Evolutionary conservation across 2,888 invertebrate species (phyloP), one percentile per base, ranked within the genome.

Genomic region (Ectobius pallidus): DNA sequence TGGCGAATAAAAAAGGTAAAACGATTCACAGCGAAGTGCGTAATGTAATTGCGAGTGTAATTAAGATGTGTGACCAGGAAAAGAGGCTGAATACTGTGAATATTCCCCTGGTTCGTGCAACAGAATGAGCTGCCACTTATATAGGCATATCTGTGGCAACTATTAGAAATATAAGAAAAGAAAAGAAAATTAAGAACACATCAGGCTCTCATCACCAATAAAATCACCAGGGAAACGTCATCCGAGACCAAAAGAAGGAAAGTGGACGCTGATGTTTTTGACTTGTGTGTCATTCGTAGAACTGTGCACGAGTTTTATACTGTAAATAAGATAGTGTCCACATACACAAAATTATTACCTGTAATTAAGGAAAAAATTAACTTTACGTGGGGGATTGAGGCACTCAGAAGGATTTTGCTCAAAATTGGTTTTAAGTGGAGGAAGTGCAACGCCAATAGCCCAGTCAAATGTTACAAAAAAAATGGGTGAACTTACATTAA

Each of bases 261-360:
- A 7, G n/a, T 46, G 46, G 46, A 46, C 3, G n/a, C n/a, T 46
- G 3, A 46, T 46, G n/a, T 4, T 46, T 46, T 46, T 46, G 46
- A 46, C 18, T 46, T 46, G 46, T 46, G 18, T 46, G 46, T 46
- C 11, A 46, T 11, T 46, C 46, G 46, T 46, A 46, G 46, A 46
- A 46, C 46, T 46, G 46, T 46, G 46, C 46, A 46, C n/a, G 46
- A 46, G 46, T 46, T 46, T n/a, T 46, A 46, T 46, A 46, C 46
- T 46, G 46, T 46, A 11, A 46, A 46, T 46, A 46, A 14, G 46
- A n/a, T 46, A 46, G 46, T 46, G 46, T n/a, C 46, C 46, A n/a
- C 46, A 46, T 46, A 3, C 46, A 46, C 9, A 46, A 46, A 46
- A 46, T n/a, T 46, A 46, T 46, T 46, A 46, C n/a, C 46, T 34